These are phyloP conservation scores for Hapalemur alaotrensis DNA, from an alignment of 2,797 vertebrate species.

Conservation along the genomic window DNA sequence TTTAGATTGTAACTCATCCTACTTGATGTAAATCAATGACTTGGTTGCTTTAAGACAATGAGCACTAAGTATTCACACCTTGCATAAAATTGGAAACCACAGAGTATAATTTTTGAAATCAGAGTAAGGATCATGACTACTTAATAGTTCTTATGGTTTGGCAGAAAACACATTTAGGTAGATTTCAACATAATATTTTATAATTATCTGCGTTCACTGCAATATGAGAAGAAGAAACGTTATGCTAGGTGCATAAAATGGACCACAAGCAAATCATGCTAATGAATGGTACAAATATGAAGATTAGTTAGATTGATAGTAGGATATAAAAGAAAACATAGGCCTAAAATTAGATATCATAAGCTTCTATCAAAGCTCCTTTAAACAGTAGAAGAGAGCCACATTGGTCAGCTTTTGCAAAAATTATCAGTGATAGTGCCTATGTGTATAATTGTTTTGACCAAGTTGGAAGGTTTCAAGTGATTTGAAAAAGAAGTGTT, in stretches of 20 bases:
- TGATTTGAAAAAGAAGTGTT: slow-evolving; percentile 50
- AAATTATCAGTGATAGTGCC: not conserved
- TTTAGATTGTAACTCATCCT: not conserved
- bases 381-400: slow-evolving; percentile 52
- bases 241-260: not conserved
- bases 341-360: slow-evolving; percentile 45
- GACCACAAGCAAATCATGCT: not conserved
- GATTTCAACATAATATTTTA: not conserved
- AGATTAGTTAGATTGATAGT: slow-evolving; percentile 57
- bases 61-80: not conserved
- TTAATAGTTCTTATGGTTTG: not conserved
- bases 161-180: not conserved
- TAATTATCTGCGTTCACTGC: not conserved
- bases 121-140: not conserved
- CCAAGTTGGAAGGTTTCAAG: not conserved
- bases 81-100: not conserved
- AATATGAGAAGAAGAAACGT: not conserved
- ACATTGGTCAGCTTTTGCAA: slow-evolving; percentile 35
- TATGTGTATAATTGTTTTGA: slow-evolving; percentile 24
- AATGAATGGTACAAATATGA: not conserved
- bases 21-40: not conserved
- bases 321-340: slow-evolving; percentile 51
- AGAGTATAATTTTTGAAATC: not conserved
- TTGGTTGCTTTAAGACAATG: not conserved
- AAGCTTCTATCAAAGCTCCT: not conserved